These are phyloP conservation scores for Sphaeridia pumilis DNA, from an alignment of 2,888 invertebrate genomes.

Conservation along the genomic window DNA sequence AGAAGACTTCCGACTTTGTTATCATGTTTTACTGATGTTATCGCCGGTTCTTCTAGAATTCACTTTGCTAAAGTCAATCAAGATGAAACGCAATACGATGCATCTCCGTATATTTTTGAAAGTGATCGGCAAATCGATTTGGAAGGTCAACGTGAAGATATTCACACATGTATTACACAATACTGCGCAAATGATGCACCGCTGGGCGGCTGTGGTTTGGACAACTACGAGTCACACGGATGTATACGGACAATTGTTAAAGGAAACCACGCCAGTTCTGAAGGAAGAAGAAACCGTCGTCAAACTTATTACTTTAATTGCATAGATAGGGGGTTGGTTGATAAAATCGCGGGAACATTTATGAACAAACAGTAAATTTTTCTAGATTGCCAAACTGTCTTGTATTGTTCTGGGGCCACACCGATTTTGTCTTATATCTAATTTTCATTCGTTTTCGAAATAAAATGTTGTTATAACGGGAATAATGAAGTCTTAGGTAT, in stretches of 20 bases:
- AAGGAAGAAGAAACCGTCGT: conserved; percentile 24
- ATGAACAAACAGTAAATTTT: conserved; percentile 1
- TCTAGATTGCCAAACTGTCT: no score
- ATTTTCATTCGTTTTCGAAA: no score
- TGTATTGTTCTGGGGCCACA: no score
- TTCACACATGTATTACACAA: conserved; percentile 19
- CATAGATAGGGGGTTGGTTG: conserved; percentile 14
- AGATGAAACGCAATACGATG: no score
- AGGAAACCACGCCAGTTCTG: conserved; percentile 15
- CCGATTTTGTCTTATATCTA: no score
- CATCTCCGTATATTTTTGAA: conserved; percentile 17
- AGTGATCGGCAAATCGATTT: conserved; percentile 19
- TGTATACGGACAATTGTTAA: conserved; percentile 30
- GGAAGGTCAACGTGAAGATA: conserved; percentile 7
- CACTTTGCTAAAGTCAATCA: no score
- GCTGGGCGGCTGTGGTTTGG: conserved; percentile 8
- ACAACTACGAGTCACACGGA: conserved; percentile 18
- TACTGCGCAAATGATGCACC: conserved; percentile 17
- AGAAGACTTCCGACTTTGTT: no score
- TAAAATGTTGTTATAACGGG: no score
- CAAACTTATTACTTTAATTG: conserved; percentile 27
- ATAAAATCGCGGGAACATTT: conserved; percentile 19
- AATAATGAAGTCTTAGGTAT: no score
- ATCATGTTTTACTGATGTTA: no score
- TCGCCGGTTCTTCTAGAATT: no score